phyloP scores from a whole-genome alignment of 2,888 invertebrate species.

The Dicyrtoma fusca region DNA sequence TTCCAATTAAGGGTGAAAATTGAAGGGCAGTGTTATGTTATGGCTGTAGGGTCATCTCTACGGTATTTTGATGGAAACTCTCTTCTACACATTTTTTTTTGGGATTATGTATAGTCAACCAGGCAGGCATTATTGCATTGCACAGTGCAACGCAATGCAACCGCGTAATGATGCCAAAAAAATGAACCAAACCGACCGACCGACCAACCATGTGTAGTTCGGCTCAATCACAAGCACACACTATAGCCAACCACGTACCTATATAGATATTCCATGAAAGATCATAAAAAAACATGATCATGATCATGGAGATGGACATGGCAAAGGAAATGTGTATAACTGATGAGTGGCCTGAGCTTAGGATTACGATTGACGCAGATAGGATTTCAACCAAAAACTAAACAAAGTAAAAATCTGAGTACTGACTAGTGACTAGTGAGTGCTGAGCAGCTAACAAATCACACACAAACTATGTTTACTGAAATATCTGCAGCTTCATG shows the following conservation, averaged over 20 bases:
- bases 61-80: slow-evolving; percentile 45
- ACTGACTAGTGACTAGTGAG: background rate
- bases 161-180: slow-evolving; percentile 22
- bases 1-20: slow-evolving; percentile 49
- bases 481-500: no score
- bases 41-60: slow-evolving; percentile 44
- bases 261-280: background rate
- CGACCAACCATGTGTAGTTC: background rate
- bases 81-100: slow-evolving; percentile 20
- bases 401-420: no score
- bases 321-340: background rate
- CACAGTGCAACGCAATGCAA: slow-evolving; percentile 7
- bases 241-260: background rate
- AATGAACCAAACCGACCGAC: background rate
- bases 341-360: background rate
- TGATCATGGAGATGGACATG: background rate
- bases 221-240: background rate
- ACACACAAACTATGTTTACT: no score
- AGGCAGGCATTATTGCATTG: slow-evolving; percentile 14
- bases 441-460: background rate
- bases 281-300: slow-evolving; percentile 7
- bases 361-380: no score
- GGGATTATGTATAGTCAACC: slow-evolving; percentile 25
- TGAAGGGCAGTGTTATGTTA: slow-evolving; percentile 40
- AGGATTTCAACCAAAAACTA: no score